Evolutionary conservation across 2,113 vertebrate species (phyloP), one percentile per base, ranked within the genome.

Genomic region (Spilogale gracilis): DNA sequence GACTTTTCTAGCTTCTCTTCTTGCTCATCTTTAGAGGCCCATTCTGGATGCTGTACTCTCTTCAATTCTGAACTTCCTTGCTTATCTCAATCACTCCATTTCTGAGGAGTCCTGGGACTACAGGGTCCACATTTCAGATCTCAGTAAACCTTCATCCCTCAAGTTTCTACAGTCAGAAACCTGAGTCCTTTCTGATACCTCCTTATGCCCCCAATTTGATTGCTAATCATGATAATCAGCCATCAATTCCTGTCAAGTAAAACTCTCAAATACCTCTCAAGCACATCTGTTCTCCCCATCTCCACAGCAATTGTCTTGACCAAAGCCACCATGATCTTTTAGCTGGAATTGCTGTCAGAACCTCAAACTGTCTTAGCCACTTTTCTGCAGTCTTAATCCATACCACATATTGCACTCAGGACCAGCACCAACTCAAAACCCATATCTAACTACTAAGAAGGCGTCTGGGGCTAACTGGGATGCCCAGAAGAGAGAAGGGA

Each of bases 401-500:
- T 11, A 38, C 10, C 18, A 11, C 8, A 38, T 0, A 32, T 9
- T 14, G 8, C 12, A 16, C 32, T 48, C 16, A 9, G n/a, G 3
- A 23, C 61, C 60, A 69, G 14, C 20, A 60, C 5, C 21, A 2
- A 9, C 30, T 50, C 63, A 89, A 11, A 74, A 16, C n/a, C 58
- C 50, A 80, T 9, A 48, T 16, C 9, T 0, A 23, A 16, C 20
- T 63, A 20, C 1, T 0, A 30, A 82, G 48, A 82, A 23, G 21
- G 27, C 43, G 1, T 13, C 17, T 23, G 38, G 4, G 1, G 30
- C 17, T n/a, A 9, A 67, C n/a, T 21, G 38, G 13, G 5, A 50
- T 10, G 7, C 5, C 10, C 14, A 43, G 1, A 14, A 52, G 21
- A 2, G 7, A 73, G n/a, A 74, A 17, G 1, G 18, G n/a, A 11